Evolutionary conservation across 2,113 vertebrate species (phyloP).

Genomic region (Caloenas nicobarica): DNA sequence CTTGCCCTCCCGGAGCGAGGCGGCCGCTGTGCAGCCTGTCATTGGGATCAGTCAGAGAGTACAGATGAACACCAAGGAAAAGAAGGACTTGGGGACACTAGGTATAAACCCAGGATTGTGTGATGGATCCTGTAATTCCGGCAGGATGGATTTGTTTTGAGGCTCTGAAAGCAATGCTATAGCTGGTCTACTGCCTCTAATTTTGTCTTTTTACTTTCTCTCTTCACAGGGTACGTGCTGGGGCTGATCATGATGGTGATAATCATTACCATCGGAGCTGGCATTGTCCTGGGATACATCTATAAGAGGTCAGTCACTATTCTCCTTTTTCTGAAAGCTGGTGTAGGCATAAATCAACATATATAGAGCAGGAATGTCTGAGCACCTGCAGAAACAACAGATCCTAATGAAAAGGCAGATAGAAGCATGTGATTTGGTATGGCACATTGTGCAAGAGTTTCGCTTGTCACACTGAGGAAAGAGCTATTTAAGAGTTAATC

Average conservation of each 20-base stretch:
- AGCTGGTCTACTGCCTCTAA: not conserved
- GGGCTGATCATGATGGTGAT: slow-evolving; percentile 89
- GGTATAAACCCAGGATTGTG: slow-evolving; percentile 69
- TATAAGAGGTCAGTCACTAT: slow-evolving; percentile 88
- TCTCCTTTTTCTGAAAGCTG: not conserved
- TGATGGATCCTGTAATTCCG: not conserved
- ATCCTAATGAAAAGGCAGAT: not conserved
- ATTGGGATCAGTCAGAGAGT: slow-evolving; percentile 89
- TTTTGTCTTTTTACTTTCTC: not conserved
- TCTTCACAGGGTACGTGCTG: slow-evolving; percentile 83
- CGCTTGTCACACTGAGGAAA: not conserved
- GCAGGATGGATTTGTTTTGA: not conserved
- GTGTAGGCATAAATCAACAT: not conserved
- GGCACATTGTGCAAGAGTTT: not conserved
- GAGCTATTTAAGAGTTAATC: not conserved
- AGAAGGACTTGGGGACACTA: slow-evolving; percentile 88
- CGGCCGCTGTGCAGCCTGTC: slow-evolving; percentile 81
- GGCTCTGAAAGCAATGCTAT: not conserved
- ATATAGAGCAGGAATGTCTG: not conserved
- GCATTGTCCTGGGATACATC: slow-evolving; percentile 90
- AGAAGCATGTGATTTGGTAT: not conserved
- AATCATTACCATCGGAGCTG: slow-evolving; percentile 86
- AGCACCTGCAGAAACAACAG: not conserved
- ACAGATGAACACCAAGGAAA: slow-evolving; percentile 82
- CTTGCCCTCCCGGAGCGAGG: slow-evolving; percentile 69